Percentiles rank a stretch among this genome's conserved stretches.
Evolutionary conservation across 2,113 vertebrate genomes (phyloP).

Genomic region (Mungos mungo): DNA sequence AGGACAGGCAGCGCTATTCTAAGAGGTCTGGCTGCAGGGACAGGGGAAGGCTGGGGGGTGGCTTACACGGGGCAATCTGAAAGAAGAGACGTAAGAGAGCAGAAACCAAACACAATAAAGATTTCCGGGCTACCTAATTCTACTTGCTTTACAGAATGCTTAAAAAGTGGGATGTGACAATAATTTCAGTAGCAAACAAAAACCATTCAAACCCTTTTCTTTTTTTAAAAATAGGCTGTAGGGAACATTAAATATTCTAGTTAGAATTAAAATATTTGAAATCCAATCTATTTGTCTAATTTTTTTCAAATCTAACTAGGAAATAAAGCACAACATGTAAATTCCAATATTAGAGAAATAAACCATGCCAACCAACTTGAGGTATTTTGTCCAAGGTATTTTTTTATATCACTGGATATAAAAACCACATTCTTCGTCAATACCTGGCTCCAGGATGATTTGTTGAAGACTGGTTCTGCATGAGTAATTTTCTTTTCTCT

Average conservation of each 20-base stretch:
- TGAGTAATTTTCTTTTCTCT: constrained; percentile 94
- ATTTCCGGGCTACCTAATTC: background rate
- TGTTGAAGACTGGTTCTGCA: constrained; percentile 94
- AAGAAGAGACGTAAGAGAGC: background rate
- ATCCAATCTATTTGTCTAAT: background rate
- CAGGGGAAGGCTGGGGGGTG: background rate
- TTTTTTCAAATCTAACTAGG: constrained; percentile 19
- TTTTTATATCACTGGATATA: constrained; percentile 33
- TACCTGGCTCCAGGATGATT: constrained; percentile 96
- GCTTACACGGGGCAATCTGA: background rate
- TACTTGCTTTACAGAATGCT: constrained; percentile 2
- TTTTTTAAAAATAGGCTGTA: background rate
- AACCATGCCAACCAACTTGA: background rate
- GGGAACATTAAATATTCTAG: background rate
- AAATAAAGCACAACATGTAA: background rate
- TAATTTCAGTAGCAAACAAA: constrained; percentile 16
- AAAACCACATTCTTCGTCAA: constrained; percentile 40
- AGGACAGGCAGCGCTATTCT: too few relatives aligned
- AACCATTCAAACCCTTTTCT: background rate
- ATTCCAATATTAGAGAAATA: background rate
- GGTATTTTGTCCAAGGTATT: background rate
- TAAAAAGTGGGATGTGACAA: background rate
- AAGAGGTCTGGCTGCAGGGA: background rate
- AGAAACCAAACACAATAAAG: background rate
- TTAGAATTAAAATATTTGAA: constrained; percentile 21